These are phyloP conservation scores for Bembecia ichneumoniformis DNA, from an alignment of 2,888 invertebrate species.

Conservation along the genomic window DNA sequence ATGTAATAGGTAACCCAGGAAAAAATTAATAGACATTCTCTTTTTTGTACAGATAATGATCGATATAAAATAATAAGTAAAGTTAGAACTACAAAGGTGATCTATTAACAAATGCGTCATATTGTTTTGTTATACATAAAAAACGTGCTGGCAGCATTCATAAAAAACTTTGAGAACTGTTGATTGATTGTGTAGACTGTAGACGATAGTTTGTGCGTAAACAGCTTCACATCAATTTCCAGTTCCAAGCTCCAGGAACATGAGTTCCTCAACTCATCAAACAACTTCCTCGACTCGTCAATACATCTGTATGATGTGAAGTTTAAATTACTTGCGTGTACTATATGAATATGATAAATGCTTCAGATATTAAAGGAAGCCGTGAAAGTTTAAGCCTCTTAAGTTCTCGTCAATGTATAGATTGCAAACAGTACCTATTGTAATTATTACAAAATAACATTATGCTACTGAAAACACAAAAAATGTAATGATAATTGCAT, in stretches of 20 bases:
- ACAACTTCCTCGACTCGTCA: constrained; percentile 5
- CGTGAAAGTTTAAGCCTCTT: not conserved
- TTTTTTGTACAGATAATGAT: no score
- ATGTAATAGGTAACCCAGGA: no score
- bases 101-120: no score
- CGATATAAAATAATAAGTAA: no score
- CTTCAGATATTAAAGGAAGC: not conserved
- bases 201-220: constrained; percentile 1
- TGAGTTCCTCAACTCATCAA: constrained; percentile 4
- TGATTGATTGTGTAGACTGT: not conserved
- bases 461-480: no score
- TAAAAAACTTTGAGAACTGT: not conserved
- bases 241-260: constrained; percentile 5
- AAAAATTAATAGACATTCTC: no score
- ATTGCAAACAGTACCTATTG: no score
- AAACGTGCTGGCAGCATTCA: not conserved
- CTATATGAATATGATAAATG: not conserved
- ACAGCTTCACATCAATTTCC: constrained; percentile 7
- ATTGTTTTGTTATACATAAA: not conserved
- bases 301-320: constrained; percentile 9
- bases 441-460: no score
- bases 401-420: no score
- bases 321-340: constrained; percentile 10
- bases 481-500: no score
- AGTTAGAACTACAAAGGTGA: no score